Conservation (phyloP, 1,140 invertebrate species). For the Gonatopus flavifemur region DNA sequence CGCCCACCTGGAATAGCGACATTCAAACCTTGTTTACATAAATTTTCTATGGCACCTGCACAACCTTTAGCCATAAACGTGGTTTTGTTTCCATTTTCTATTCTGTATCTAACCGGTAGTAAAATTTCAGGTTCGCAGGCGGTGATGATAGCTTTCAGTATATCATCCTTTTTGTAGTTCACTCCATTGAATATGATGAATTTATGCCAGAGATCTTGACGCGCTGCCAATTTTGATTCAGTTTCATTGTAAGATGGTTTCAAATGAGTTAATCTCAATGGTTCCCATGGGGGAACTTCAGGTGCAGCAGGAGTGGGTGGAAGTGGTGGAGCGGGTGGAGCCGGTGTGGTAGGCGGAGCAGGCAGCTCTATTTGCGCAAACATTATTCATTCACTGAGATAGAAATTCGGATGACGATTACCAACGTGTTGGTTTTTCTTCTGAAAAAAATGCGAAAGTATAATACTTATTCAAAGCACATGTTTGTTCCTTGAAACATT, state of each 20-base stretch:
- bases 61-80: constrained; percentile 45
- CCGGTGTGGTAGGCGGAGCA: no score
- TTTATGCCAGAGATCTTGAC: constrained; percentile 53
- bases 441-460: no score
- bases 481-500: no score
- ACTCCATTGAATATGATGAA: constrained; percentile 47
- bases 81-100: constrained; percentile 35
- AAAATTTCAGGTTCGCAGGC: constrained; percentile 42
- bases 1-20: constrained; percentile 31
- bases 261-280: constrained; percentile 37
- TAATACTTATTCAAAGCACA: no score
- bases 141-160: constrained; percentile 38
- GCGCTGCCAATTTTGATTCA: constrained; percentile 36
- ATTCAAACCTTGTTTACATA: constrained; percentile 40
- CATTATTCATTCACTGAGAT: no score
- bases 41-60: constrained; percentile 33
- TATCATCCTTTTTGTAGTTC: constrained; percentile 23
- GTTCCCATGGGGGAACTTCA: constrained; percentile 33
- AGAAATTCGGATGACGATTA: no score
- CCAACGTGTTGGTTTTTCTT: no score
- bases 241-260: constrained; percentile 40
- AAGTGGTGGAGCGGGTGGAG: no score
- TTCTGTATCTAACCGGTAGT: constrained; percentile 42
- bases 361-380: no score
- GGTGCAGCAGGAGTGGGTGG: no score